Evolutionary conservation across 2,113 vertebrate species (phyloP).

Genomic region (Strix aluco): DNA sequence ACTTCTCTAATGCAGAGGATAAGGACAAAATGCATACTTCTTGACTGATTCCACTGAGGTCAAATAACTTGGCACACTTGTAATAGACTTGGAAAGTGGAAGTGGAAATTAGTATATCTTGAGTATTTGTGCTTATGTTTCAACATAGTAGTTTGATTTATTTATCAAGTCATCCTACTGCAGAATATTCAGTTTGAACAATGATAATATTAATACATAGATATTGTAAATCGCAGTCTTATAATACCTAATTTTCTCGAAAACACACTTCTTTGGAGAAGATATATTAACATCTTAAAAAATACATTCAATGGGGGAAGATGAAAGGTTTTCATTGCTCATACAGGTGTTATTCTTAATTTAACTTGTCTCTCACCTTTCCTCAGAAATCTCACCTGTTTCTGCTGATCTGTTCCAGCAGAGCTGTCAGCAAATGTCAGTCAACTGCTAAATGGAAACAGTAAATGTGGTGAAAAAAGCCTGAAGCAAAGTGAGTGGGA

Average conservation of each 20-base stretch:
- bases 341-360: neutral
- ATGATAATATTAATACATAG: neutral
- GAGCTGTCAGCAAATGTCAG: constrained; percentile 9
- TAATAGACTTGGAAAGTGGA: neutral
- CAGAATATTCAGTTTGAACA: neutral
- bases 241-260: neutral
- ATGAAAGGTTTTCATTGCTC: neutral
- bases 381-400: neutral
- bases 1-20: neutral
- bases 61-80: neutral
- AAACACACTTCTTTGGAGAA: neutral
- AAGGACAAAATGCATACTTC: neutral
- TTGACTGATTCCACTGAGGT: neutral
- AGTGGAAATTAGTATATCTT: neutral
- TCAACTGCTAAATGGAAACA: neutral
- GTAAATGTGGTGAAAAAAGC: neutral
- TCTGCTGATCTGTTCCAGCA: neutral
- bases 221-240: neutral
- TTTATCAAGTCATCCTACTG: neutral
- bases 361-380: neutral
- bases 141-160: neutral
- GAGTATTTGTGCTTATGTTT: neutral
- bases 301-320: neutral
- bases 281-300: neutral
- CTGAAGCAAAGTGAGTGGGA: neutral